Percentiles rank a stretch among this genome's conserved stretches.
These are phyloP conservation scores for Leptopilina syphax DNA, from an alignment of 2,888 invertebrate species.

Conservation along the genomic window DNA sequence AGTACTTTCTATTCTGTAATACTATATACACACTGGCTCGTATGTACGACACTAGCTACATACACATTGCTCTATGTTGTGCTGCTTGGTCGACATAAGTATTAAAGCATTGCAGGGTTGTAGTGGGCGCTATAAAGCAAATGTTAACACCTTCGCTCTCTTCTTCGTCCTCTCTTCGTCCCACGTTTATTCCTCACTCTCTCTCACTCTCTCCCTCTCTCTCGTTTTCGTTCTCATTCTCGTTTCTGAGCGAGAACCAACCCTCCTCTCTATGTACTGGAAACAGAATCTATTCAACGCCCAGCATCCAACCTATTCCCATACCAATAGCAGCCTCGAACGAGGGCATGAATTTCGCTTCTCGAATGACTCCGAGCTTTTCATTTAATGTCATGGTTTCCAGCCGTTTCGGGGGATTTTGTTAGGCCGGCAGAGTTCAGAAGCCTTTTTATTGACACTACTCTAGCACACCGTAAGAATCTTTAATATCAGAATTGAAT, in stretches of 20 bases:
- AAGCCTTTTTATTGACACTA: conserved; percentile 23
- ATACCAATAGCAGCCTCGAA: conserved; percentile 28
- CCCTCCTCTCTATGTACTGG: conserved; percentile 22
- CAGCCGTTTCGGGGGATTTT: conserved; percentile 39
- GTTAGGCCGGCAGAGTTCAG: conserved; percentile 37
- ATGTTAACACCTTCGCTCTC: conserved; percentile 47
- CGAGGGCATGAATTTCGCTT: conserved; percentile 40
- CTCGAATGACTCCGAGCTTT: conserved; percentile 37
- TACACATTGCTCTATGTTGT: conserved; percentile 44
- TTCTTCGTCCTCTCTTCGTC: conserved; percentile 30
- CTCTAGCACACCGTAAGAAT: conserved; percentile 20
- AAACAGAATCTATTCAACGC: conserved; percentile 40
- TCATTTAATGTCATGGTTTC: conserved; percentile 26
- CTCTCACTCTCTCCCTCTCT: neutral
- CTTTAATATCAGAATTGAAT: conserved; percentile 11
- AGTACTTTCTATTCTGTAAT: conserved; percentile 51
- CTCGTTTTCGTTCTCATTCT: conserved; percentile 5
- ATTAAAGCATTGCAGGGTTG: conserved; percentile 64
- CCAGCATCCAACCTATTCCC: conserved; percentile 37
- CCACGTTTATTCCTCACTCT: conserved; percentile 27
- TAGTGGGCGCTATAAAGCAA: conserved; percentile 48
- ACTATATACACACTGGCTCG: conserved; percentile 46
- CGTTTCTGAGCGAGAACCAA: conserved; percentile 30
- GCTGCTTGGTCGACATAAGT: conserved; percentile 60
- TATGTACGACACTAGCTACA: conserved; percentile 44